Evolutionary conservation across 2,113 vertebrate genomes (phyloP), one percentile per base, ranked within the genome.

Genomic region (Cyanoramphus novaezelandiae): DNA sequence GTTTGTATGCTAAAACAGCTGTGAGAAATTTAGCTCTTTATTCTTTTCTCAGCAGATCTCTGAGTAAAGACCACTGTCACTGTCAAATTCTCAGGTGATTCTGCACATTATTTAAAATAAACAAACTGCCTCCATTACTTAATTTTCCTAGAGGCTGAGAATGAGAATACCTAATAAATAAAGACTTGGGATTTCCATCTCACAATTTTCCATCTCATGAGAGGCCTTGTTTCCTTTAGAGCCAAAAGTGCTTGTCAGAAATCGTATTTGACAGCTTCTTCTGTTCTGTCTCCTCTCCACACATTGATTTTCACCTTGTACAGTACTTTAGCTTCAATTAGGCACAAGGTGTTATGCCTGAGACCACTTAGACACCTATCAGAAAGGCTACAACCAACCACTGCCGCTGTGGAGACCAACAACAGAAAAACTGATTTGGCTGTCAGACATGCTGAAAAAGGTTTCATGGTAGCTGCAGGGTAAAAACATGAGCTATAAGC

Each of bases 251-350:
- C 80, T 71, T 94, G 92, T 94, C 93, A 96, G 90, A 93, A 88
- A 87, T 71, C 47, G 64, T 69, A 95, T 93, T 88, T 96, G 92
- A 96, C 95, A 93, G 62, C 86, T 94, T 88, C 86, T 93, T 16
- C 92, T 88, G 60, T 76, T 68, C 88, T 88, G 28, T 92, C 41
- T 93, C 63, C 68, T 23, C 78, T 97, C 93, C 78, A 85, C 93
- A 97, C 92, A 62, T 95, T 95, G 93, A 93, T 96, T 96, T 96
- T 96, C 95, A 95, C 95, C 95, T 97, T 94, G 92, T 96, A 91
- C 77, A 43, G 47, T 91, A 93, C 95, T 95, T 96, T 63, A 96
- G 44, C 86, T 96, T 96, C 92, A 95, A 90, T 96, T 96, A 96
- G 83, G 69, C 70, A 85, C 83, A 84, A 94, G 92, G 93, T 92